Percentiles rank a stretch among this genome's conserved stretches.
Evolutionary conservation across 2,113 vertebrate genomes (phyloP).

Genomic region (Sapayoa aenigma): DNA sequence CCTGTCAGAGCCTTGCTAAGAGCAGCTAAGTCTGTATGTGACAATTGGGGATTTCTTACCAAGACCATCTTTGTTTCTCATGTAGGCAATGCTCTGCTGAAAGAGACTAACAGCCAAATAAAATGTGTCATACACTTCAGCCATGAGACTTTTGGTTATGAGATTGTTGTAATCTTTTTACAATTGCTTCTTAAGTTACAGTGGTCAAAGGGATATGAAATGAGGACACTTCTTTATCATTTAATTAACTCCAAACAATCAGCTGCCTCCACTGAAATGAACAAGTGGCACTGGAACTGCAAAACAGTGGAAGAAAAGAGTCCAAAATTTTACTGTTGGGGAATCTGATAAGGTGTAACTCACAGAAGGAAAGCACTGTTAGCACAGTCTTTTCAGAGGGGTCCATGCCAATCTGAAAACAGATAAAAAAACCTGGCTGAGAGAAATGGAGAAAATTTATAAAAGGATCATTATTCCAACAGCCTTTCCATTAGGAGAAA

Average conservation of each 20-base stretch:
- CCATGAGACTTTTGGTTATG: background rate
- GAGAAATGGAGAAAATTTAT: background rate
- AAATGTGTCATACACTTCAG: fast-evolving
- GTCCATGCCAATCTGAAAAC: background rate
- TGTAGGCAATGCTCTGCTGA: background rate
- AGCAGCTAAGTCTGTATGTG: background rate
- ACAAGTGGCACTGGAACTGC: fast-evolving
- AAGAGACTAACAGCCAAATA: background rate
- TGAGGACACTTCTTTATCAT: background rate
- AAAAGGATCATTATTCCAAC: background rate
- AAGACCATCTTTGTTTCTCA: background rate
- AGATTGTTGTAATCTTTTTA: background rate
- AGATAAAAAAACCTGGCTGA: background rate
- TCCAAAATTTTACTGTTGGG: background rate
- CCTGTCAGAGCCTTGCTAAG: background rate
- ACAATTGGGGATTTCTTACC: background rate
- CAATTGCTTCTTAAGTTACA: background rate
- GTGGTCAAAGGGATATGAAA: background rate
- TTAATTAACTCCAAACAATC: background rate
- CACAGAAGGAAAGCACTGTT: background rate
- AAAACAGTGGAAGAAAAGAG: background rate
- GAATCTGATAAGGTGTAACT: background rate
- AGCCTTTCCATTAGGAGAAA: background rate
- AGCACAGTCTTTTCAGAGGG: background rate
- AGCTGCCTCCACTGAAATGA: background rate